Evolutionary conservation across 2,113 vertebrate genomes (phyloP).

Genomic region (Oostethus manadensis): DNA sequence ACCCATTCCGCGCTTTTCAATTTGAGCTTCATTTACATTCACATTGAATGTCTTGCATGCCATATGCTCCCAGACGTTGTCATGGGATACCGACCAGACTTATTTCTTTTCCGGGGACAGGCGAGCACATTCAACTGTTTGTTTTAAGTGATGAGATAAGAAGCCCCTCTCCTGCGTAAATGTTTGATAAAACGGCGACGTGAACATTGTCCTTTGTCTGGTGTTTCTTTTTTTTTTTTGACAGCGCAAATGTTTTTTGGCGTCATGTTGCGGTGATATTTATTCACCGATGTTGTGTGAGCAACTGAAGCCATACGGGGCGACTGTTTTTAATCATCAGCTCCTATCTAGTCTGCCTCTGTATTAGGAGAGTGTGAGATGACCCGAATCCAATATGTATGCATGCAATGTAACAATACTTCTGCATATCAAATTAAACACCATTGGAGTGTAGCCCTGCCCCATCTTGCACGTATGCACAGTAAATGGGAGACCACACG

Average conservation of each 20-base stretch:
- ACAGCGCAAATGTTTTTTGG: slow-evolving; percentile 2
- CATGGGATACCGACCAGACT: slow-evolving; percentile 59
- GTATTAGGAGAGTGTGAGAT: neutral
- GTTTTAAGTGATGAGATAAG: slow-evolving; percentile 57
- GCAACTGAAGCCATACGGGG: neutral
- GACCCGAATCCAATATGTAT: neutral
- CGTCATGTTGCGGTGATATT: neutral
- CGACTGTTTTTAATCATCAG: slow-evolving; percentile 1
- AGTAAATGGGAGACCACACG: slow-evolving; percentile 3
- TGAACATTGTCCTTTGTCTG: slow-evolving; percentile 14
- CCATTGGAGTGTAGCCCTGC: neutral
- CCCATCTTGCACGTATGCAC: neutral
- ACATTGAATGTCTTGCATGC: slow-evolving; percentile 61
- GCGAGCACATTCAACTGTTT: slow-evolving; percentile 53
- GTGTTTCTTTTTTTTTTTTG: slow-evolving; percentile 10
- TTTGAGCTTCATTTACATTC: slow-evolving; percentile 68
- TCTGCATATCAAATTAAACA: neutral
- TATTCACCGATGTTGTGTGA: slow-evolving; percentile 1
- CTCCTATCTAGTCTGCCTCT: neutral
- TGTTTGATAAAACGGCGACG: slow-evolving; percentile 30
- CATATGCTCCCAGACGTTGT: slow-evolving; percentile 61
- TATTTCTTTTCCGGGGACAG: slow-evolving; percentile 47
- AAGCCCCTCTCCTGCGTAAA: slow-evolving; percentile 22
- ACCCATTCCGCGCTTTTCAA: slow-evolving; percentile 32
- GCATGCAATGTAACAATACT: neutral